phyloP scores from a whole-genome alignment of 1,140 invertebrate genomes.

The Polypedilum vanderplanki region DNA sequence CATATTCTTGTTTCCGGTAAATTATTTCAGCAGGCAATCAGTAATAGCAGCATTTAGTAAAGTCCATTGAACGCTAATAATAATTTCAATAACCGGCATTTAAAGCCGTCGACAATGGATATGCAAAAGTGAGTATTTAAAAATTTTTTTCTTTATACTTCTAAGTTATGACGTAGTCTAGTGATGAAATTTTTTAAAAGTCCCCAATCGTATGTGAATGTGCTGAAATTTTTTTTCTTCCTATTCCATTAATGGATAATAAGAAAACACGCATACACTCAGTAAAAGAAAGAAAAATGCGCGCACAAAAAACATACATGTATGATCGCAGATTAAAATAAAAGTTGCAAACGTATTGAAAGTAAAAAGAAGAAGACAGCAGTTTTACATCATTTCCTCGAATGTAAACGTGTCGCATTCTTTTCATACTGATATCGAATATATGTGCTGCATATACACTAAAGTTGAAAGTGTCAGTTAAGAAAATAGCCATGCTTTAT shows the following conservation, averaged over 20 bases:
- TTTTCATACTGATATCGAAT: neutral
- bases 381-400: conserved; percentile 11
- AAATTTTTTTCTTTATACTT: neutral
- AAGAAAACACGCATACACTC: neutral
- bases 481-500: neutral
- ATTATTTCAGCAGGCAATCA: neutral
- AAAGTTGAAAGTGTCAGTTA: neutral
- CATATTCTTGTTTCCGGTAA: neutral
- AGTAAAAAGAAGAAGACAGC: conserved; percentile 8
- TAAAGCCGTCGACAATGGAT: neutral
- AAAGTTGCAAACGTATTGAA: conserved; percentile 23
- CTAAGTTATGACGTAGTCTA: neutral
- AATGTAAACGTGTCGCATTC: conserved; percentile 16
- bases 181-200: conserved; percentile 5
- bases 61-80: neutral
- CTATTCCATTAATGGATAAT: conserved; percentile 1
- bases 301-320: neutral
- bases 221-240: neutral
- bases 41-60: neutral
- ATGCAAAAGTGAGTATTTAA: conserved; percentile 9
- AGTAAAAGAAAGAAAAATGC: neutral
- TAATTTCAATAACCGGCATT: neutral
- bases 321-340: conserved; percentile 21
- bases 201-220: conserved; percentile 22
- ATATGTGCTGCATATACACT: neutral